Conservation (phyloP, 2,888 invertebrate genomes). For the Nymphalis urticae region DNA sequence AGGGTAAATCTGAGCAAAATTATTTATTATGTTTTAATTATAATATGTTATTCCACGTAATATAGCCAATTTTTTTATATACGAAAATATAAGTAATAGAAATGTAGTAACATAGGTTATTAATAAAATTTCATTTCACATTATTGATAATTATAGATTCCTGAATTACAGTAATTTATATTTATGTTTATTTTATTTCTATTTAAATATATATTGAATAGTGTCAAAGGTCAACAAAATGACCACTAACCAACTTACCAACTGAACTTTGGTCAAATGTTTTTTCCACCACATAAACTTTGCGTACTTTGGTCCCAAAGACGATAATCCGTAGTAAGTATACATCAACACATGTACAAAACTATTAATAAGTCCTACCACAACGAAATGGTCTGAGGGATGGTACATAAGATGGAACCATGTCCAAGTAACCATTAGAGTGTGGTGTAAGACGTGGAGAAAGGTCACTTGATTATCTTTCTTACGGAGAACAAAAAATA, state of each 20-base stretch:
- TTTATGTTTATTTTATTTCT: no score
- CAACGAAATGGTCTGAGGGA: constrained; percentile 89
- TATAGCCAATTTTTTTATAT: no score
- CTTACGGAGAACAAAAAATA: constrained; percentile 94
- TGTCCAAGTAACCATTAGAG: constrained; percentile 87
- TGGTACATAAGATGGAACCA: constrained; percentile 89
- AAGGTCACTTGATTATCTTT: constrained; percentile 89
- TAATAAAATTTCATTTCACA: no score
- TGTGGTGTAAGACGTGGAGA: constrained; percentile 94
- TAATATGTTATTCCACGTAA: no score
- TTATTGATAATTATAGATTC: no score
- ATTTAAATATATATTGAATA: no score
- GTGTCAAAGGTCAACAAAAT: no score
- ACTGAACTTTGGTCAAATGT: constrained; percentile 89
- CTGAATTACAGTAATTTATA: no score
- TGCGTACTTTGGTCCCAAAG: constrained; percentile 87
- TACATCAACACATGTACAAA: constrained; percentile 92
- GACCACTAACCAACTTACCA: constrained; percentile 77
- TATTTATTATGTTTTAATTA: no score
- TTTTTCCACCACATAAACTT: constrained; percentile 94
- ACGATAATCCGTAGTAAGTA: constrained; percentile 88
- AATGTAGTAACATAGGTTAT: no score
- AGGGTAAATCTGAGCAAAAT: no score
- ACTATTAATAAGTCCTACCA: constrained; percentile 88
- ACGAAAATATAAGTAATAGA: no score